Percentiles rank a stretch among this genome's conserved stretches.
phyloP scores from a whole-genome alignment of 2,113 vertebrate genomes.

The Upupa epops region DNA sequence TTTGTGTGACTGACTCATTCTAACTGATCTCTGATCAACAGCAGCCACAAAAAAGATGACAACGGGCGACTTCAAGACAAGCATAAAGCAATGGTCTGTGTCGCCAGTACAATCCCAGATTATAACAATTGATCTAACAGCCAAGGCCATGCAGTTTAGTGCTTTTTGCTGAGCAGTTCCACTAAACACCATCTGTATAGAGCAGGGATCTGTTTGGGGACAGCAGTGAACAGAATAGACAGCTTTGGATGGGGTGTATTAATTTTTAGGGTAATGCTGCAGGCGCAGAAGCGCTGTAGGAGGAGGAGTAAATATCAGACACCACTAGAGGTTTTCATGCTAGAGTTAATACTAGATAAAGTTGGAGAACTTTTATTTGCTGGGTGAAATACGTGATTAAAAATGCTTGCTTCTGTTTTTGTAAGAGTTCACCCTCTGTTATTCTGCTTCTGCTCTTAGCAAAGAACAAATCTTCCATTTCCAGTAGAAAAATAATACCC shows the following conservation, averaged over 20 bases:
- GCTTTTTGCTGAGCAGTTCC: background rate
- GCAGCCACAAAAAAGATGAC: background rate
- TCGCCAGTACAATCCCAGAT: background rate
- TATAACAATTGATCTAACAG: background rate
- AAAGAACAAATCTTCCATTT: background rate
- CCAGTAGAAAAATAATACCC: background rate
- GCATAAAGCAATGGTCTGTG: background rate
- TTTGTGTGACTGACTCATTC: background rate
- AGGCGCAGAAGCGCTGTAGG: background rate
- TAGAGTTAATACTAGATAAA: background rate
- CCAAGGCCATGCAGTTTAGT: background rate
- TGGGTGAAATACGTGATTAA: background rate
- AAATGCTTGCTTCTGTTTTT: background rate
- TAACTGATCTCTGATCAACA: background rate
- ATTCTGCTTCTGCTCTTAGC: background rate
- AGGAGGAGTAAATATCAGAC: background rate
- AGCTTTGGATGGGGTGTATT: background rate
- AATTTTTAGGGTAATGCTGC: background rate
- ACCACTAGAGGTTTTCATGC: background rate
- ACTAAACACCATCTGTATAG: background rate
- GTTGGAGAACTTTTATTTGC: background rate
- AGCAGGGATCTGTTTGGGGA: background rate
- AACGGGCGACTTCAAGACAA: background rate
- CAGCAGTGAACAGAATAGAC: background rate
- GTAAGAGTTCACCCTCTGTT: background rate